phyloP scores from a whole-genome alignment of 2,888 invertebrate genomes.

The Hirtodrosophila duncani region DNA sequence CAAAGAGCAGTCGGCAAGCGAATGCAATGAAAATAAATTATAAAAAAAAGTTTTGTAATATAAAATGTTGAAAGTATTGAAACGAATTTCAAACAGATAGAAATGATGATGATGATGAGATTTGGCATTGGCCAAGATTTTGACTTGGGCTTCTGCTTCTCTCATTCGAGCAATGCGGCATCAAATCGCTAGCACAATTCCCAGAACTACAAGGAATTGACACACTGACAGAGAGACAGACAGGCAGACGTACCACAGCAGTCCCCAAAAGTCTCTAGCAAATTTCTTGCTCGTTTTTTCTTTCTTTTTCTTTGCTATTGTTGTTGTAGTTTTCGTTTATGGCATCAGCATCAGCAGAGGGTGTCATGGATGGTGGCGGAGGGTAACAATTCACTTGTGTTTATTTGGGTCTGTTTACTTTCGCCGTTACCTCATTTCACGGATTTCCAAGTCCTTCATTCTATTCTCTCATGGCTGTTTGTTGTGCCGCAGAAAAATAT shows the following conservation, averaged over 20 bases:
- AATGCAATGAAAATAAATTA: constrained; percentile 71
- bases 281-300: no score
- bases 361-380: background rate
- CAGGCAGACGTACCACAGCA: constrained; percentile 30
- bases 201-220: constrained; percentile 45
- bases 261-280: background rate
- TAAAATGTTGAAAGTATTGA: constrained; percentile 57
- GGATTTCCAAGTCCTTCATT: constrained; percentile 16
- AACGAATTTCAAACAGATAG: constrained; percentile 10
- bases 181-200: constrained; percentile 62
- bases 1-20: constrained; percentile 47
- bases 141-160: constrained; percentile 36
- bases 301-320: background rate
- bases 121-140: constrained; percentile 14
- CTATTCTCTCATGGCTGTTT: constrained; percentile 20
- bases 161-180: constrained; percentile 28
- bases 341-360: background rate
- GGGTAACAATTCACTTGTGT: constrained; percentile 39
- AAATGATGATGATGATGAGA: constrained; percentile 22
- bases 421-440: constrained; percentile 58
- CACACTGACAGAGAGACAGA: no score
- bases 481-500: constrained; percentile 50
- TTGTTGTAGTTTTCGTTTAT: background rate
- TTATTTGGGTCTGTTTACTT: constrained; percentile 62
- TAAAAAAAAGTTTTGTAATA: constrained; percentile 62